Evolutionary conservation across 2,113 vertebrate species (phyloP).

Genomic region (Elephas maximus): DNA sequence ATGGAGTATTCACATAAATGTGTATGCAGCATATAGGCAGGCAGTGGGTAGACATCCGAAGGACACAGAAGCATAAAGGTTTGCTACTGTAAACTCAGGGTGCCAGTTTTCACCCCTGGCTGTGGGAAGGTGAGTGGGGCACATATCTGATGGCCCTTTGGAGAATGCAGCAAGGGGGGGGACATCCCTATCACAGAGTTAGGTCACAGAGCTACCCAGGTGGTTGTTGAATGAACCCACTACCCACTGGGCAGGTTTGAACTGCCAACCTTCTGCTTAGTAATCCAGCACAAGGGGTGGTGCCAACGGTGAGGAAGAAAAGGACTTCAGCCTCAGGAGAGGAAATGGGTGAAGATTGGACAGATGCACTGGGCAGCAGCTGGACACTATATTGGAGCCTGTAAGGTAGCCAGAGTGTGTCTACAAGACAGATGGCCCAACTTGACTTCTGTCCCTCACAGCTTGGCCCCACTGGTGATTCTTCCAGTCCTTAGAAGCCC

Average conservation of each 20-base stretch:
- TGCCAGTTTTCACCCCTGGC: background rate
- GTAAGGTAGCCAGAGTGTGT: background rate
- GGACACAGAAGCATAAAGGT: background rate
- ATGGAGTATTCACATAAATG: background rate
- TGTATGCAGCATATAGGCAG: rapidly evolving
- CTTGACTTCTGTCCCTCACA: background rate
- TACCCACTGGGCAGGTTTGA: too few species aligned
- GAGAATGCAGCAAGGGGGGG: background rate
- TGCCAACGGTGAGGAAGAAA: background rate
- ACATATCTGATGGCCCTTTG: background rate
- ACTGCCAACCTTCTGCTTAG: background rate
- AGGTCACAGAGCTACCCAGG: rapidly evolving
- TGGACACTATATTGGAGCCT: background rate
- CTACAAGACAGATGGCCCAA: background rate
- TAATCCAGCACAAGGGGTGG: too few species aligned
- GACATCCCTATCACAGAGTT: background rate
- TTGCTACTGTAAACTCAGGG: background rate
- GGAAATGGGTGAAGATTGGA: background rate
- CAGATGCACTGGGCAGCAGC: rapidly evolving
- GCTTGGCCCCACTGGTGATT: background rate
- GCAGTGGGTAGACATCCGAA: background rate
- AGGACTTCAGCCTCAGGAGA: background rate
- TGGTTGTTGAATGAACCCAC: background rate
- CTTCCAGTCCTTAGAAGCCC: background rate
- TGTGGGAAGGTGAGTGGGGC: background rate